A percentile compares a stretch with the other conserved stretches of the same genome.
Evolutionary conservation across 2,888 invertebrate species (phyloP).

Genomic region (Tigriopus californicus): DNA sequence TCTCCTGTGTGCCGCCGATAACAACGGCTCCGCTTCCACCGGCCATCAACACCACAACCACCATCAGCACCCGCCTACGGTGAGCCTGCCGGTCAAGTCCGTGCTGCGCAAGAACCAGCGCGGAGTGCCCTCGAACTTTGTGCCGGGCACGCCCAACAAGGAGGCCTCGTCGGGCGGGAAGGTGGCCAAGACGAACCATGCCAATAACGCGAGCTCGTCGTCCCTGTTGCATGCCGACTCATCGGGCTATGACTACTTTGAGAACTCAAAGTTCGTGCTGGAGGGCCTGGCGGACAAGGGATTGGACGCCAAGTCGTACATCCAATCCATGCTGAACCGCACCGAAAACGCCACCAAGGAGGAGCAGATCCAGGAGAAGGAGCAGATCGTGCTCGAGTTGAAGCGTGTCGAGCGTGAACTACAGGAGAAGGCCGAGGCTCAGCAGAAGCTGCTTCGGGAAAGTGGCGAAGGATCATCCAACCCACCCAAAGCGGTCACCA

Average conservation of each 20-base stretch:
- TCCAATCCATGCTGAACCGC: conserved; percentile 7
- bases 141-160: neutral
- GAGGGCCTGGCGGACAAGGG: conserved; percentile 13
- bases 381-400: conserved; percentile 48
- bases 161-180: neutral
- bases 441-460: conserved; percentile 22
- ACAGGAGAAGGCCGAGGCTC: conserved; percentile 24
- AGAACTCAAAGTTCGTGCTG: neutral
- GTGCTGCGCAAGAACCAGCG: conserved; percentile 33
- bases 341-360: conserved; percentile 25
- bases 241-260: neutral
- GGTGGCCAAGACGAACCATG: neutral
- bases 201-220: neutral
- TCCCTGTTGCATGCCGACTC: neutral
- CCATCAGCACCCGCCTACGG: too few species aligned
- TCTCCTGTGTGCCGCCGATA: too few species aligned
- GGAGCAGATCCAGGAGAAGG: conserved; percentile 45
- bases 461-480: neutral
- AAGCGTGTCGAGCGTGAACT: conserved; percentile 49
- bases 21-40: too few species aligned
- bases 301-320: conserved; percentile 10
- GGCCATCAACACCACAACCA: too few species aligned
- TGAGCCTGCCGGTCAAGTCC: neutral
- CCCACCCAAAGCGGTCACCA: too few species aligned
- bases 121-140: neutral